These are phyloP conservation scores for Dinoponera quadriceps DNA, from an alignment of 1,140 invertebrate genomes.

Conservation along the genomic window DNA sequence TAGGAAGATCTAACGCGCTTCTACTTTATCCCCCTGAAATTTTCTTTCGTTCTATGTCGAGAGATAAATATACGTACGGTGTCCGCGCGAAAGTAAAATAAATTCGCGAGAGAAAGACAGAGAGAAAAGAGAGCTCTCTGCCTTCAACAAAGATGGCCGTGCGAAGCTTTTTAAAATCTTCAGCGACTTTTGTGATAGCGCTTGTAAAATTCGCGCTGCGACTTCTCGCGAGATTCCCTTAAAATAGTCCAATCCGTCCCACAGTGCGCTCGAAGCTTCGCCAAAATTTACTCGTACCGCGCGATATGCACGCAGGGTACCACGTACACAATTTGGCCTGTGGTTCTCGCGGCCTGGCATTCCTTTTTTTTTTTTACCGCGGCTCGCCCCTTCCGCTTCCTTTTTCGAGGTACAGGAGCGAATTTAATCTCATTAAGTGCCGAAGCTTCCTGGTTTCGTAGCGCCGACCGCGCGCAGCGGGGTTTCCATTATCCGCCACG, in stretches of 20 bases:
- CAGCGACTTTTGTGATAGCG: not conserved
- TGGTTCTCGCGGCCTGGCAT: not conserved
- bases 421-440: slow-evolving; percentile 77
- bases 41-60: not conserved
- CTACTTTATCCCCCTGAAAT: not conserved
- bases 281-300: slow-evolving; percentile 14
- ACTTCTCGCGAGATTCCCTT: not conserved
- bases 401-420: slow-evolving; percentile 53
- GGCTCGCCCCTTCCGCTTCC: slow-evolving; percentile 38
- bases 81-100: not conserved
- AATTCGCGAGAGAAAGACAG: not conserved
- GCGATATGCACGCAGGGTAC: not conserved
- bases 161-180: not conserved
- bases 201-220: not conserved
- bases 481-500: slow-evolving; percentile 68
- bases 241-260: not conserved
- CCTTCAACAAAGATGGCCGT: not conserved
- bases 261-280: not conserved
- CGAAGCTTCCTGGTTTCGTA: slow-evolving; percentile 69
- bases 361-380: slow-evolving; percentile 18
- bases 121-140: not conserved
- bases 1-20: not conserved
- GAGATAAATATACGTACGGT: not conserved
- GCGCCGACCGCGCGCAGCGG: slow-evolving; percentile 31
- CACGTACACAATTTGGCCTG: slow-evolving; percentile 1